Percentiles rank a stretch among this genome's conserved stretches.
Evolutionary conservation across 2,888 invertebrate genomes (phyloP).

Genomic region (Drosophila multiciliata): DNA sequence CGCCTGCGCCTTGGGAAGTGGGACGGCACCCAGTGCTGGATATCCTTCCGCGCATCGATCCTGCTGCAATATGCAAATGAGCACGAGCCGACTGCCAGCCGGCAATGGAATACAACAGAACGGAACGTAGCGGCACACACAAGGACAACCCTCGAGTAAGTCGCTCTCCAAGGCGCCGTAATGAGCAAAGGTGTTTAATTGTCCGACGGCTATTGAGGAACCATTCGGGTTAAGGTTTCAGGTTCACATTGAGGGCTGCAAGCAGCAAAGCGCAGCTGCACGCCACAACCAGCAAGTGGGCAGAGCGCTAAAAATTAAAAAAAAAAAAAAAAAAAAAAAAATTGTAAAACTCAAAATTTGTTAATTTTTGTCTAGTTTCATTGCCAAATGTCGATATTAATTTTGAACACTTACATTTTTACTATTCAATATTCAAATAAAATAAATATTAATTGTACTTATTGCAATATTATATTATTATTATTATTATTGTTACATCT

Average conservation of each 20-base stretch:
- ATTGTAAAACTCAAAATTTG: not conserved
- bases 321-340: too few species aligned
- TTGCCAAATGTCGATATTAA: not conserved
- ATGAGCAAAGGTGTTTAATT: constrained; percentile 79
- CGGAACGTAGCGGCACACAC: constrained; percentile 5
- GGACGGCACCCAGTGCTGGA: constrained; percentile 54
- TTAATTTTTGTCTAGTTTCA: not conserved
- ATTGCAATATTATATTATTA: too few species aligned
- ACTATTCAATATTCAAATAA: too few species aligned
- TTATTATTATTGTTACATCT: too few species aligned
- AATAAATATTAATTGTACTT: too few species aligned
- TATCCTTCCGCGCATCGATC: constrained; percentile 38
- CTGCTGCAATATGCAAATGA: constrained; percentile 75
- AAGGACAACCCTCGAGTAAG: constrained; percentile 40
- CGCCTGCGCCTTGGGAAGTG: constrained; percentile 48
- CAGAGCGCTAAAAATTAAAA: constrained; percentile 4
- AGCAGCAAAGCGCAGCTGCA: constrained; percentile 36
- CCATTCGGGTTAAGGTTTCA: constrained; percentile 20
- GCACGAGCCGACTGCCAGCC: constrained; percentile 49
- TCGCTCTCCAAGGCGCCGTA: constrained; percentile 48
- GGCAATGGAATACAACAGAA: constrained; percentile 10
- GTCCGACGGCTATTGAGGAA: constrained; percentile 49
- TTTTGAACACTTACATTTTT: too few species aligned
- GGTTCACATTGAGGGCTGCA: constrained; percentile 25
- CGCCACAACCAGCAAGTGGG: constrained; percentile 18